Conservation (phyloP, 2,113 vertebrate species). For the Paradisaea rubra region DNA sequence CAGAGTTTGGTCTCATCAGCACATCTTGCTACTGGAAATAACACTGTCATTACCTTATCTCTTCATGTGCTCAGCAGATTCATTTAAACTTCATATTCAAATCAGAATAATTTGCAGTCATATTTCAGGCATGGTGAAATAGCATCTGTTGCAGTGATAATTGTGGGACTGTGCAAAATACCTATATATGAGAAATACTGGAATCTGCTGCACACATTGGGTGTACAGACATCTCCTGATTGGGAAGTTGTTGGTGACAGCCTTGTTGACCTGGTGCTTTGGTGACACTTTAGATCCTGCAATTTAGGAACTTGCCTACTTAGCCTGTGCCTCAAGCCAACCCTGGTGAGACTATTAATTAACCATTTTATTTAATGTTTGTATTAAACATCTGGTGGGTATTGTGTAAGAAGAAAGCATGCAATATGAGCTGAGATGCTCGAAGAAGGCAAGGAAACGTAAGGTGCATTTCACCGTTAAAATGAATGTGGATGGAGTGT, state of each 20-base stretch:
- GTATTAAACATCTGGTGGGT: background rate
- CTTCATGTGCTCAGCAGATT: background rate
- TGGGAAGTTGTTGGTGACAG: background rate
- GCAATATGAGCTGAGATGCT: background rate
- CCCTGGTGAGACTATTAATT: slow-evolving; percentile 10
- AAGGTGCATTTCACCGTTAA: background rate
- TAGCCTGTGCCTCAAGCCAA: slow-evolving; percentile 37
- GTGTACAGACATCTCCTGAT: background rate
- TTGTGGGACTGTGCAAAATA: background rate
- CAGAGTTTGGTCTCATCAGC: background rate
- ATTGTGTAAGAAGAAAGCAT: background rate
- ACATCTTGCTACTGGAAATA: background rate
- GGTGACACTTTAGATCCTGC: background rate
- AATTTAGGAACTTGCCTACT: slow-evolving; percentile 23
- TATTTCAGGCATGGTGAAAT: background rate
- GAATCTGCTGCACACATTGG: background rate
- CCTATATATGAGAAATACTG: background rate
- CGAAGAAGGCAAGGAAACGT: background rate
- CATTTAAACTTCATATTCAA: background rate
- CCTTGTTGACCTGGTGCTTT: background rate
- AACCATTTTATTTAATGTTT: background rate
- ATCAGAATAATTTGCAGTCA: background rate
- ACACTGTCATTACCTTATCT: background rate
- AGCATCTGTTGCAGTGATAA: background rate
- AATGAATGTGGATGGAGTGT: background rate